Base-by-base conservation (phyloP, 1,140 invertebrate species). In the Diachasma alloeum region DNA sequence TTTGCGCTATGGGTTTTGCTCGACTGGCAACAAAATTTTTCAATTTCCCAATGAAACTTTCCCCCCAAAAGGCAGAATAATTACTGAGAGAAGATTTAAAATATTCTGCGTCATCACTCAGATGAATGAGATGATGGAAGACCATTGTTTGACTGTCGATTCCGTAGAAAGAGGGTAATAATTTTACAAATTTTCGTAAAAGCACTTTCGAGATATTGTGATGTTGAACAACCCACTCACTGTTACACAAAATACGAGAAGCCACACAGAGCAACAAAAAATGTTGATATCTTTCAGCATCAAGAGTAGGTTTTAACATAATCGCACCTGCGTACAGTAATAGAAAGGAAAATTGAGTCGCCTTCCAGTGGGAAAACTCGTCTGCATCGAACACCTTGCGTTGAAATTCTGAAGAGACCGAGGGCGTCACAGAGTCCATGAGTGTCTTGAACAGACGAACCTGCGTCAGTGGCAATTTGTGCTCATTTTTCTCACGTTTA, bases 41-140 rank as follows among this genome's bases (percentile, higher is more conserved):
- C 15, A 48, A 48, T 17, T 48, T 13, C 17, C 46, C 46, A 48
- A 48, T 48, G 4, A 6, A 48, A 48, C 15, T 15, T 15, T 48
- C 46, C 11, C 46, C 46, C 13, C 46, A 48, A 17, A 48, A 48
- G 15, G 46, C 46, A 3, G 46, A 48, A n/a, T n/a, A 56, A 17
- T 31, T 44, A 11, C 53, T 77, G 0, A 81, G 11, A 2, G 77
- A 73, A 17, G 59, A 11, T 59, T 76, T 5, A 15, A 80, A 70
- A 53, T 79, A 15, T 53, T 37, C 22, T 15, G 78, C 77, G 37
- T 82, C 78, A 42, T 80, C 78, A 10, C 75, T 24, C 31, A 80
- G 22, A 24, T 80, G 76, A 31, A 82, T 79, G 0, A 80, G 36
- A 79, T 79, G 78, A 44, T 81, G 80, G 31, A 80, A 71, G 46